Evolutionary conservation across 2,888 invertebrate genomes (phyloP), one percentile per base, ranked within the genome.

Genomic region (Crepidodera aurea): DNA sequence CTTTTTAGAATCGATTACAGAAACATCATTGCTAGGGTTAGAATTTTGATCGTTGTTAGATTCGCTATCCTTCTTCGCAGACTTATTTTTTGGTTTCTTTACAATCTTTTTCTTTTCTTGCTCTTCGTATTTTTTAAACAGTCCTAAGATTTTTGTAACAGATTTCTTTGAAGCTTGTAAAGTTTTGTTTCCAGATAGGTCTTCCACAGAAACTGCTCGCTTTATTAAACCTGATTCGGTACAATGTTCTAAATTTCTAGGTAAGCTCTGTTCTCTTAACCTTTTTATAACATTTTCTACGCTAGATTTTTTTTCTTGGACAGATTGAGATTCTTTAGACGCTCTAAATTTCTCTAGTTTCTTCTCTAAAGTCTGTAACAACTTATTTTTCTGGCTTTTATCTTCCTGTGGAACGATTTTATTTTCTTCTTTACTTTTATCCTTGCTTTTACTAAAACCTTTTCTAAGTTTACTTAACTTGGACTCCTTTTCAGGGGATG

Each of bases 281-380:
- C 84, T 83, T 70, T 87, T 84, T 64, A 84, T 85, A 74, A 86
- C 79, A 75, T 85, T 84, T 83, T 70, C 84, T 78, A 79, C 82
- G 78, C 66, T 82, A 1, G 85, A 83, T 67, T 78, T 77, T 39
- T 74, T 73, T 34, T 77, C 75, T 51, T 73, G 71, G 12, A 67
- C 16, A 5, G 63, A 68, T 55, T 70, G 70, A 4, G 64, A 60
- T 37, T 75, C 75, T 44, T 77, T 76, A 34, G 77, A 76, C 1
- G 78, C 73, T 16, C 85, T 82, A 32, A 90, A 84, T 76, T 89
- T 90, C 79, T 90, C 90, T 73, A 90, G 84, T 77, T 89, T 90
- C 75, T 91, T 91, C 42, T 93, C 92, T 71, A 93, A 86, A 0
- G 88, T 88, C 75, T 91, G 91, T 37, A 93, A 81, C 69, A 93